Evolutionary conservation across 2,797 vertebrate genomes (phyloP), one percentile per base, ranked within the genome.

Genomic region (Periophthalmus magnuspinnatus): DNA sequence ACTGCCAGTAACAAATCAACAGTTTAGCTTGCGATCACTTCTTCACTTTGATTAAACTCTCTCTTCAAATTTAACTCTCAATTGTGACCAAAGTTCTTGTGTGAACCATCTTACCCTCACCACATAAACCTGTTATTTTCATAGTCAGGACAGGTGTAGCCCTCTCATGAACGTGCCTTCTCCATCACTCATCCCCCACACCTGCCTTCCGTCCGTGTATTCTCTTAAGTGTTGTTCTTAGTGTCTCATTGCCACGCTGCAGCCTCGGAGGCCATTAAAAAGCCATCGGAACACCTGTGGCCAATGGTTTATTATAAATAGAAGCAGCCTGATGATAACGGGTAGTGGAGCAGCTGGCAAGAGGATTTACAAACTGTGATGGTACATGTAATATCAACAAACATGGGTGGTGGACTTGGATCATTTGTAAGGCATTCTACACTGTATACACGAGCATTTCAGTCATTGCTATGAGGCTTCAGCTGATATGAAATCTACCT

Each of bases 251-350:
- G 81, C 70, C 75, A 70, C 75, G 28, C 72, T 10, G 10, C 69
- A 65, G 72, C 63, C 66, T 74, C 64, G 38, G 67, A 76, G 62
- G 80, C 77, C 77, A 81, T 89, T 86, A 88, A 84, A 86, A 84
- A 81, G 65, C 71, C 73, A 81, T 86, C 82, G 78, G 69, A 81
- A 79, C 84, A 89, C 82, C 84, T 81, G 86, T 68, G 75, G 62
- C 75, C 69, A 68, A 82, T 76, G 71, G 68, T 81, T 88, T 86
- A 75, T 84, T 86, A 86, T 81, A 86, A 86, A 84, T 83, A 90
- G 84, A 83, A 68, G 77, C 62, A 68, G 69, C 66, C 73, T 24
- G 17, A 61, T 67, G 65, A 76, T 79, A 74, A 34, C 74, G 84
- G 65, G 56, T 54, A 72, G 57, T 75, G 58, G 28, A 76, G 61